Evolutionary conservation across 1,140 invertebrate species (phyloP).

Genomic region (Drosophila nikananu): DNA sequence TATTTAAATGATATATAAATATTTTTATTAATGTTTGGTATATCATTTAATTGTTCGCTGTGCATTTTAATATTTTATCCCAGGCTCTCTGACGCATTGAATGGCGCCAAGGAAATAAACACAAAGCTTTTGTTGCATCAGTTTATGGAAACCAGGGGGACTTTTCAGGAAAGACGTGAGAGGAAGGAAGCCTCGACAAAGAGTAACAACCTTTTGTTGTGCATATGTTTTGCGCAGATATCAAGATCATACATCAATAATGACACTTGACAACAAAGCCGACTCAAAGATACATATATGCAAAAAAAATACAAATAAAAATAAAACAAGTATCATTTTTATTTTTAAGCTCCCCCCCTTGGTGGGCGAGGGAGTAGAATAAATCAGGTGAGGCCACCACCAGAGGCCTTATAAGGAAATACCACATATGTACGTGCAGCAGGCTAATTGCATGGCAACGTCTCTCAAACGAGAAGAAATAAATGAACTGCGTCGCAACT

Average conservation of each 20-base stretch:
- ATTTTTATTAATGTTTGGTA: too few species aligned
- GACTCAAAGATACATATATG: conserved; percentile 45
- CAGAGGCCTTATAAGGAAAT: conserved; percentile 8
- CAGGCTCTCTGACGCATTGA: conserved; percentile 20
- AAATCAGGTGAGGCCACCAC: conserved; percentile 17
- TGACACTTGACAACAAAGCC: conserved; percentile 73
- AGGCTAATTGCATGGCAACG: conserved; percentile 37
- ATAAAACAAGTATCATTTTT: conserved; percentile 32
- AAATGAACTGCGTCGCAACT: conserved; percentile 42
- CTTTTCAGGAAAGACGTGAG: neutral
- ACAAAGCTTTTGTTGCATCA: conserved; percentile 45
- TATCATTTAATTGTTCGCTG: neutral
- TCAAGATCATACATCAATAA: conserved; percentile 83
- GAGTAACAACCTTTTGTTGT: conserved; percentile 52
- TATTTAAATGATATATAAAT: too few species aligned
- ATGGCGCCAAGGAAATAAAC: conserved; percentile 36
- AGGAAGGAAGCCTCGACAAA: neutral
- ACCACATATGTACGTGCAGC: neutral
- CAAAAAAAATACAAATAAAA: conserved; percentile 39
- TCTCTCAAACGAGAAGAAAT: conserved; percentile 6
- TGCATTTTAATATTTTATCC: conserved; percentile 3
- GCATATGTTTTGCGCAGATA: conserved; percentile 56
- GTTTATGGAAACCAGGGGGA: conserved; percentile 4
- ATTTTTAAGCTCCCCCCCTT: conserved; percentile 27
- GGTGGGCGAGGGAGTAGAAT: neutral